Evolutionary conservation across 2,888 invertebrate species (phyloP), one percentile per base, ranked within the genome.

Genomic region (Pseudoips prasinana): DNA sequence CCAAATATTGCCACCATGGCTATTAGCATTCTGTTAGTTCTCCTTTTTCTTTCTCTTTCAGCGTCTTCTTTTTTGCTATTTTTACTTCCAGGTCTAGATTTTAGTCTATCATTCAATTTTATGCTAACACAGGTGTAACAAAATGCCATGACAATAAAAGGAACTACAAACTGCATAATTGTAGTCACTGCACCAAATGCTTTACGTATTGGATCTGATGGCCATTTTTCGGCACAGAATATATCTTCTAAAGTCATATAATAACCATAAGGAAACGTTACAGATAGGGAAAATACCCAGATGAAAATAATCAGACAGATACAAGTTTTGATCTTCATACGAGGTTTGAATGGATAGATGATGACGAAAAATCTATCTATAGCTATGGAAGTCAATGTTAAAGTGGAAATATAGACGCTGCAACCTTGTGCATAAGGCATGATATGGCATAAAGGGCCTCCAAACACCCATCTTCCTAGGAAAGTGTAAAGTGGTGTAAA

Each of bases 291-390:
- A 36, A 95, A 91, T 5, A 93, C 78, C 97, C 97, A 97, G 53
- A 97, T 95, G 41, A 92, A 90, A 29, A 94, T 79, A 39, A 97
- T 95, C 53, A 96, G 92, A 22, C 90, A 80, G 30, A 95, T 86
- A 71, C 95, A 97, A 1, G 93, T 92, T 46, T 91, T 90, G 37
- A 94, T 90, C 76, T 93, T 93, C 94, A 96, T 96, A 29, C 95
- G 90, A 7, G 94, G 95, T 58, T 93, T 90, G 75, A 96, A 95
- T 0, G 97, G 97, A 71, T 96, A 94, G 40, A 96, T 93, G 60
- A 97, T 97, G 33, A 97, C 96, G 68, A 96, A 94, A 79, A 95
- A 97, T 42, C 97, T 91, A 81, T 97, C 97, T 46, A 97, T 92
- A n/a, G 97, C 97, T 51, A 98, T 97, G 10, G 96, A 95, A 1